Evolutionary conservation across 1,140 invertebrate species (phyloP).

Genomic region (Ceratosolen fusciceps): DNA sequence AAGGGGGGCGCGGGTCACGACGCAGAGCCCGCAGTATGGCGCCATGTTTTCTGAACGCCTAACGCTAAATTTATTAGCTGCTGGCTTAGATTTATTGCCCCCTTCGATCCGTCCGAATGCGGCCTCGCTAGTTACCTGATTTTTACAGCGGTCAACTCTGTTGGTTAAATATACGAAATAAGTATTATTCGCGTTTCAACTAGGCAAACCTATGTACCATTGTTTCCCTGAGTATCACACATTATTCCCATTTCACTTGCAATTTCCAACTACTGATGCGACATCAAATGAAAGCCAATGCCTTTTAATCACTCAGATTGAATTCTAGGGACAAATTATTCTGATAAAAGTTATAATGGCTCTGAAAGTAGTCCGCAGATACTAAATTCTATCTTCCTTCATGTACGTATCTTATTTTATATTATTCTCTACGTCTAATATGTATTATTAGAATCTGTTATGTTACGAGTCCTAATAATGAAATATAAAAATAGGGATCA

Average conservation of each 20-base stretch:
- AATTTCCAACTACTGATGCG: background rate
- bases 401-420: too few species aligned
- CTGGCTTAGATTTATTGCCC: background rate
- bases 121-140: background rate
- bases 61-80: conserved; percentile 5
- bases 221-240: background rate
- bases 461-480: too few species aligned
- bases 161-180: background rate
- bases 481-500: too few species aligned
- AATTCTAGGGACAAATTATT: too few species aligned
- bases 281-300: too few species aligned
- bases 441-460: too few species aligned
- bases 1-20: conserved; percentile 24
- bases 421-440: too few species aligned
- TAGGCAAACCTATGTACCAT: background rate
- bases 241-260: background rate
- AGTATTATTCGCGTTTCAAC: background rate
- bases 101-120: background rate
- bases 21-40: background rate
- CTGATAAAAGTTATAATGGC: too few species aligned
- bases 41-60: conserved; percentile 1
- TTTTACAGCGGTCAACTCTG: background rate
- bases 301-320: too few species aligned
- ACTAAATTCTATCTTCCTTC: too few species aligned
- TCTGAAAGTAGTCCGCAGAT: too few species aligned